Conservation (phyloP, 2,113 vertebrate genomes). For the Thryonomys swinderianus region DNA sequence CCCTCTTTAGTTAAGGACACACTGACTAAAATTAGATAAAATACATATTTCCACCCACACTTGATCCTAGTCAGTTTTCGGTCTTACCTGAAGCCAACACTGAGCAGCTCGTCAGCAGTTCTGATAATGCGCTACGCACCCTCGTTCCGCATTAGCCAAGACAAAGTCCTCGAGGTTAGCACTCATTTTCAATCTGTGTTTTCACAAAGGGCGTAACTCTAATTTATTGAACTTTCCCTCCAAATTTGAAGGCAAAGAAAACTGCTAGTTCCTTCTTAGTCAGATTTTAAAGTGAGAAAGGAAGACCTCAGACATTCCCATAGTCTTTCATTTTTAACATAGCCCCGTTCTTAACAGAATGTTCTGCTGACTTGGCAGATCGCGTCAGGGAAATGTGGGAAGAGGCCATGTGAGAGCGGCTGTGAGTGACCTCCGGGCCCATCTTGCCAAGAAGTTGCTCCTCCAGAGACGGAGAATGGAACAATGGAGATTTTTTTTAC, state of each 20-base stretch:
- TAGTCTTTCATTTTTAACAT: background rate
- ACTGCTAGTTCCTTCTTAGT: constrained; percentile 24
- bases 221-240: background rate
- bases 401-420: constrained; percentile 53
- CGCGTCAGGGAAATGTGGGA: constrained; percentile 5
- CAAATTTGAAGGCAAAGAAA: constrained; percentile 38
- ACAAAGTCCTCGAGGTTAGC: background rate
- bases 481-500: background rate
- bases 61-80: background rate
- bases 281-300: constrained; percentile 15
- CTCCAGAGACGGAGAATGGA: constrained; percentile 38
- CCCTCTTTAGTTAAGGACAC: background rate
- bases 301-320: constrained; percentile 18
- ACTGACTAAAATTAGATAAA: background rate
- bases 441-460: background rate
- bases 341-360: constrained; percentile 12
- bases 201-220: background rate
- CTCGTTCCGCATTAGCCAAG: background rate
- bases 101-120: background rate
- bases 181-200: background rate
- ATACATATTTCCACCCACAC: background rate
- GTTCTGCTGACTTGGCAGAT: constrained; percentile 48
- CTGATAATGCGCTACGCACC: background rate
- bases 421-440: constrained; percentile 51
- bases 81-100: background rate